Evolutionary conservation across 2,113 vertebrate species (phyloP), one percentile per base, ranked within the genome.

Genomic region (Solenodon paradoxus): DNA sequence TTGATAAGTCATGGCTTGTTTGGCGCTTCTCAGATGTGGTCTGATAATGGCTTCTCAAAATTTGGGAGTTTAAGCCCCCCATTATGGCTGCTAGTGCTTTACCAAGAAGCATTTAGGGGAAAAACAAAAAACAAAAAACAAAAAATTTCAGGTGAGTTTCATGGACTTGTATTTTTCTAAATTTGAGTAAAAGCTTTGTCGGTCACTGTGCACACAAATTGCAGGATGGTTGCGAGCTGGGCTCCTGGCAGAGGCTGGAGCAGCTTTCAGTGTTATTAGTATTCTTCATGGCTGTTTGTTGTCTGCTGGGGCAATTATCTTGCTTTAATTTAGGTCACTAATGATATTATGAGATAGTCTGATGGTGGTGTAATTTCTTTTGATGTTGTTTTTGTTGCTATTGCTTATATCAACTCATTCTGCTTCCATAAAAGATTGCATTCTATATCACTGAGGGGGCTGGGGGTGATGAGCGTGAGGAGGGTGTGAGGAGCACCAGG

Each of bases 241-340:
- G 80, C 74, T 94, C 59, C 69, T 90, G 57, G 86, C 90, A 28
- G 55, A 83, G 38, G 24, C 88, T 28, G 38, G 61, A 96, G 72
- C 42, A 11, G 55, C 80, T 88, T 80, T 86, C 61, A 61, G 51
- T 0, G 0, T 68, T 97, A 90, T 94, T 96, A 97, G 95, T 95
- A 94, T 97, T 97, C 96, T 88, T 95, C 75, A 80, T 51, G 63
- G 83, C 90, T 95, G 89, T 63, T 96, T 96, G 89, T 88, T 98
- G 88, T 96, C 97, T 98, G 94, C 95, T 95, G 92, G 82, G 94
- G 78, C 91, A 97, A 97, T 97, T 97, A 96, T 94, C 96, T 97
- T 96, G 84, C 97, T 97, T 98, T 98, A 97, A 98, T 98, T 98
- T 98, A 98, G 97, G 97, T 96, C 97, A 97, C 96, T 97, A 98